Base-by-base conservation (phyloP, 1,140 invertebrate genomes). In the Drosophila tristis region DNA sequence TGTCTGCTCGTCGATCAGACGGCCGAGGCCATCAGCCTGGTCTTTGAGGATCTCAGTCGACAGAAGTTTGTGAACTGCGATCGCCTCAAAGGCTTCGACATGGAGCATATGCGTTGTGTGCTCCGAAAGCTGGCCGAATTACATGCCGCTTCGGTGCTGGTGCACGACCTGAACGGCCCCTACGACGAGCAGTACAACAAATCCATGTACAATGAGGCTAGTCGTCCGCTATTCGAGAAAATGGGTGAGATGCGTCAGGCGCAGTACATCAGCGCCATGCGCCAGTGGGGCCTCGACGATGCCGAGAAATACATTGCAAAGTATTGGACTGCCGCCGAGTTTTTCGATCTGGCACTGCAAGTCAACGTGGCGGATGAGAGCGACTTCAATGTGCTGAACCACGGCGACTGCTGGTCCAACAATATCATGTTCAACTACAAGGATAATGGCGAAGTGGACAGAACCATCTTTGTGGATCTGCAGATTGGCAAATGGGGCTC, bases 301-400 rank as follows among this genome's bases (percentile, higher is more conserved):
- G 65, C 58, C 1, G 90, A 91, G 20, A 62, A 49, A 6, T 90
- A 78, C 50, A 74, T 90, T 35, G 26, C 35, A 0, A 39, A 31
- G 0, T n/a, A 48, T 0, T 50, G 57, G 4, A 20, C 8, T 7
- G 13, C 61, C 7, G 1, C 5, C 4, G 51, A 70, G 8, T 47
- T 50, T 5, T 78, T 84, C 35, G 58, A 89, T 0, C 55, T 9
- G 0, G 73, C 65, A 0, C 0, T 87, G 6, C 2, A 2, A 0
- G 1, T 85, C 7, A 80, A 87, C 23, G 31, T 50, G 8, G 71
- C 78, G 4, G 71, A 94, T 7, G 74, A 92, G 1, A 92, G 92
- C 7, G 93, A 93, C 29, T 94, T 95, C 56, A 93, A 93, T 68
- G 94, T 95, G 2, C 84, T 95, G 6, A 94, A 93, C 74, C 95